Evolutionary conservation across 2,797 vertebrate genomes (phyloP).

Genomic region (Spinibarbus caldwelli): DNA sequence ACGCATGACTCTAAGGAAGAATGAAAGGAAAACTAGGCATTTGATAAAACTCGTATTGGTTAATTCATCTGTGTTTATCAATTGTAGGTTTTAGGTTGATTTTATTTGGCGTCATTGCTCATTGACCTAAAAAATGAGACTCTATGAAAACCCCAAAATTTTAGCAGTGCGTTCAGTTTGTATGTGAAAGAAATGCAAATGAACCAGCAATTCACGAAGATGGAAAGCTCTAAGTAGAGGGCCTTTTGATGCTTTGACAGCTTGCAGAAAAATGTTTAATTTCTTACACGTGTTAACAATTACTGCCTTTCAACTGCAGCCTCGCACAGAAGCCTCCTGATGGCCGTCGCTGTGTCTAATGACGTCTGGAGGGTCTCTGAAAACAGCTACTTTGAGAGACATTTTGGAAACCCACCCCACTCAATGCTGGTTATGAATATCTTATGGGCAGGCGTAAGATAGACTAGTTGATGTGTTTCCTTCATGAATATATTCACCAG

Average conservation of each 20-base stretch:
- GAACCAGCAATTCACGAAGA: background rate
- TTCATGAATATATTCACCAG: conserved; percentile 3
- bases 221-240: conserved; percentile 31
- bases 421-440: conserved; percentile 26
- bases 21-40: background rate
- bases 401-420: background rate
- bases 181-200: conserved; percentile 31
- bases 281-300: conserved; percentile 35
- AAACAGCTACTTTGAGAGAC: conserved; percentile 4
- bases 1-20: no score
- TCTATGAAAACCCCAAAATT: background rate
- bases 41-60: background rate
- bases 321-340: conserved; percentile 27
- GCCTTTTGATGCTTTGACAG: conserved; percentile 33
- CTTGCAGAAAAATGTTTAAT: conserved; percentile 27
- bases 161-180: conserved; percentile 22
- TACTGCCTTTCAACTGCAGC: conserved; percentile 20
- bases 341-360: conserved; percentile 11
- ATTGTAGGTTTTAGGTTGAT: background rate
- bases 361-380: conserved; percentile 11
- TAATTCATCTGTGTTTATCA: background rate
- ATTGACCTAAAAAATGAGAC: conserved; percentile 10
- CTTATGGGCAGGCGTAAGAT: background rate
- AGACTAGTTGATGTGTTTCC: background rate
- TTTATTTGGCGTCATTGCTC: conserved; percentile 19